Conservation (phyloP, 2,888 invertebrate genomes). For the Drosophila limbata region DNA sequence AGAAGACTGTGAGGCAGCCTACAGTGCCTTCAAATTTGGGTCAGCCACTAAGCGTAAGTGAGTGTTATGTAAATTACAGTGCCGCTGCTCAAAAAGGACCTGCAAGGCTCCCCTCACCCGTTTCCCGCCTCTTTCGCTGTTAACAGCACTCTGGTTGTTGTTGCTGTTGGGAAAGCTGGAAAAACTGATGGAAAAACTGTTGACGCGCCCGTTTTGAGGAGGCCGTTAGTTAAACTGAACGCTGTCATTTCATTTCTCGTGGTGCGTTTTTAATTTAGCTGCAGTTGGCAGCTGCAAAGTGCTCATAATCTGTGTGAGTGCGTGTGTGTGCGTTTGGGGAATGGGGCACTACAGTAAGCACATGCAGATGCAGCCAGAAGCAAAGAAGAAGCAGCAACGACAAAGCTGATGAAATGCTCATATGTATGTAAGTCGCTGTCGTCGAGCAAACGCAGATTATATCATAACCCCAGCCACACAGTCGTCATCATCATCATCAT, state of each 20-base stretch:
- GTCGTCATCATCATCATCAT: slow-evolving; percentile 42
- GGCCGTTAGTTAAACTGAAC: slow-evolving; percentile 64
- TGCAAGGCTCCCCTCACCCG: slow-evolving; percentile 33
- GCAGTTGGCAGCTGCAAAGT: slow-evolving; percentile 73
- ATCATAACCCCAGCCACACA: slow-evolving; percentile 72
- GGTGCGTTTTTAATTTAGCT: slow-evolving; percentile 71
- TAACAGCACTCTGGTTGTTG: slow-evolving; percentile 1
- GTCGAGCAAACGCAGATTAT: slow-evolving; percentile 76
- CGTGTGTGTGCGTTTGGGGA: slow-evolving; percentile 6
- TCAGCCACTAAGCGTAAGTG: slow-evolving; percentile 78
- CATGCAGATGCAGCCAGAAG: slow-evolving; percentile 47
- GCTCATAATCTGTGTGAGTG: slow-evolving; percentile 32
- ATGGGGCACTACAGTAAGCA: slow-evolving; percentile 30
- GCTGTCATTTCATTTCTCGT: slow-evolving; percentile 50
- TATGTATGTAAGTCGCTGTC: slow-evolving; percentile 51
- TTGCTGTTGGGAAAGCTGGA: slow-evolving; percentile 46
- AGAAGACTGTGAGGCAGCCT: slow-evolving; percentile 9
- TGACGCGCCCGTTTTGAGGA: slow-evolving; percentile 56
- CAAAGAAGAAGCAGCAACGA: slow-evolving; percentile 21
- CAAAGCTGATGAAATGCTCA: slow-evolving; percentile 60
- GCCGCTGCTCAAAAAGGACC: slow-evolving; percentile 64
- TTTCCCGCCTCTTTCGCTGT: slow-evolving; percentile 1
- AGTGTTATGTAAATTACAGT: slow-evolving; percentile 79
- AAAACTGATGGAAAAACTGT: slow-evolving; percentile 60
- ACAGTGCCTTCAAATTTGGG: slow-evolving; percentile 65